Conservation (phyloP, 2,113 vertebrate genomes). For the Promerops cafer region DNA sequence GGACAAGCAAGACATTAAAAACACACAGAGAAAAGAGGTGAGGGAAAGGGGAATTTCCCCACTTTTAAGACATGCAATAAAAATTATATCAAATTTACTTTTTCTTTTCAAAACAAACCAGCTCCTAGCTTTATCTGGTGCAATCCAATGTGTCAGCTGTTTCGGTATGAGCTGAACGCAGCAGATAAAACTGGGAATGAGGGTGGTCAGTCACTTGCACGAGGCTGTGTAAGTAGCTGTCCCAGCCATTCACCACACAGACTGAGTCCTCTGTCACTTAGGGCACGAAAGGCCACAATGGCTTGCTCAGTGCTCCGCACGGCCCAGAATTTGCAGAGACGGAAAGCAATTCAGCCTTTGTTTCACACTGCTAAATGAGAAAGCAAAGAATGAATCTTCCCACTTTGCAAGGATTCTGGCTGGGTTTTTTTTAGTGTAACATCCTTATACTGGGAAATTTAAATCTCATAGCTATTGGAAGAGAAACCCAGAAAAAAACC, state of each 20-base stretch:
- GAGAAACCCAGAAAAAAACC: background rate
- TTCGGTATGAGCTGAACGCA: background rate
- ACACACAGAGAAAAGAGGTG: fast-evolving
- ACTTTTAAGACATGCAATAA: background rate
- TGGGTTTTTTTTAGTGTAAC: background rate
- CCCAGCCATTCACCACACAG: background rate
- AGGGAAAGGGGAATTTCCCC: fast-evolving
- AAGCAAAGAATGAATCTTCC: background rate
- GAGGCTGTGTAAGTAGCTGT: background rate
- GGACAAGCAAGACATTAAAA: background rate
- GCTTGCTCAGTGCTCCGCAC: background rate
- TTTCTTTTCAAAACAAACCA: background rate
- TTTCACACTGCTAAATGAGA: background rate
- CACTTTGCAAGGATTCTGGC: background rate
- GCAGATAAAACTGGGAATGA: background rate
- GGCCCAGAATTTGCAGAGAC: background rate
- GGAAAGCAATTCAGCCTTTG: background rate
- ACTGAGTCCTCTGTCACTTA: constrained; percentile 19
- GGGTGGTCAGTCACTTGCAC: background rate
- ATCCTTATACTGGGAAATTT: background rate
- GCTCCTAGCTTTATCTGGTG: background rate
- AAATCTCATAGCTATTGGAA: background rate
- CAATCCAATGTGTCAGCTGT: background rate
- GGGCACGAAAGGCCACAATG: background rate
- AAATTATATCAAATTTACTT: background rate